These are phyloP conservation scores for Glossophaga mutica DNA, from an alignment of 2,797 vertebrate genomes.

Conservation along the genomic window DNA sequence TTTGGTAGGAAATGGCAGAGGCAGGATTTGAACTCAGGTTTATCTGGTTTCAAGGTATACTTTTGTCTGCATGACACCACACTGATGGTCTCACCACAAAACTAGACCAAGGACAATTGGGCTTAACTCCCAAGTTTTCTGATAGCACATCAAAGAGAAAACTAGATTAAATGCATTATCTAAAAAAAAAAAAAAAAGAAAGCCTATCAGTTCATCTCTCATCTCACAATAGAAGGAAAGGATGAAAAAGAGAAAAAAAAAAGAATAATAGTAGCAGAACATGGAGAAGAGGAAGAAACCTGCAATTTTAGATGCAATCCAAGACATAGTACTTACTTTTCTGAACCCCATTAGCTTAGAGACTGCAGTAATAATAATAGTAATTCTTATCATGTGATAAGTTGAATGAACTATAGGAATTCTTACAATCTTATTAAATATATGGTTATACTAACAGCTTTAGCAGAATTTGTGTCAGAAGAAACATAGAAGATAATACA, in stretches of 20 bases:
- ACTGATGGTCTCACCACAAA: neutral
- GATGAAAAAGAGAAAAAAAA: neutral
- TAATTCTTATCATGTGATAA: neutral
- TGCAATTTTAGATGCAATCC: neutral
- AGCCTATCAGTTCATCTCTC: neutral
- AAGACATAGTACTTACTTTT: neutral
- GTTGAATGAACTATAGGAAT: neutral
- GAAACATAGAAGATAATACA: neutral
- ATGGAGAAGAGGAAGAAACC: neutral
- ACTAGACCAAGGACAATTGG: neutral
- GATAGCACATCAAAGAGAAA: neutral
- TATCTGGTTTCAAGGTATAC: slow-evolving; percentile 16
- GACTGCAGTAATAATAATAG: neutral
- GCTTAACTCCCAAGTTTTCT: neutral
- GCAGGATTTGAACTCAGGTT: neutral
- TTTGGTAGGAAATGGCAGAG: neutral
- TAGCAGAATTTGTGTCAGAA: neutral
- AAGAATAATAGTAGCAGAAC: neutral
- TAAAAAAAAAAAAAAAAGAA: neutral
- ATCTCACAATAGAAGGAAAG: neutral
- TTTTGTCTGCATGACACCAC: neutral
- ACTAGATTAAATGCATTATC: neutral
- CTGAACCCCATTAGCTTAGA: neutral
- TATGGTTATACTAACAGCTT: neutral
- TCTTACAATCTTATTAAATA: neutral